Percentiles rank a stretch among this genome's conserved stretches.
Conservation (phyloP, 1,140 invertebrate species). For the Formica selysi region DNA sequence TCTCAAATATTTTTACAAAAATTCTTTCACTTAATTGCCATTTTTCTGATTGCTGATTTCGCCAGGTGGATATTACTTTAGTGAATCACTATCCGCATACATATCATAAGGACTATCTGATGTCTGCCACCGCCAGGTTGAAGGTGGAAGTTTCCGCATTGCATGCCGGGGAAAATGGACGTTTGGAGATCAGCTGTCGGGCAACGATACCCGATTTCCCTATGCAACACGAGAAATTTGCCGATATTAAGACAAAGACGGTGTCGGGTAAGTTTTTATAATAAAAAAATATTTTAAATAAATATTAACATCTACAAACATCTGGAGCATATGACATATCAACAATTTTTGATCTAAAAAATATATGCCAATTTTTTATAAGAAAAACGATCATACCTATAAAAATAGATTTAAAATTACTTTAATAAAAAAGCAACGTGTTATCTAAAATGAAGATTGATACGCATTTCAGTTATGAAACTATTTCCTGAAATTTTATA, state of each 20-base stretch:
- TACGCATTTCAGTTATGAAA: not conserved
- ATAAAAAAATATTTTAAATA: not conserved
- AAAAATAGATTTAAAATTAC: not conserved
- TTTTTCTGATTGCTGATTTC: slow-evolving; percentile 25
- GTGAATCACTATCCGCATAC: slow-evolving; percentile 79
- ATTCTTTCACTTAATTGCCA: not conserved
- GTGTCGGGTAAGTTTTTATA: slow-evolving; percentile 87
- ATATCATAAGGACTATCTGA: slow-evolving; percentile 74
- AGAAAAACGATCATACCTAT: not conserved
- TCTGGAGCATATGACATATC: not conserved
- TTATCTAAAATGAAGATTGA: slow-evolving; percentile 4
- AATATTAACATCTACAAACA: not conserved
- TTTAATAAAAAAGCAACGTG: not conserved
- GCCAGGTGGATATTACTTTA: slow-evolving; percentile 79
- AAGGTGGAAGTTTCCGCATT: slow-evolving; percentile 89
- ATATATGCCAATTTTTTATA: not conserved
- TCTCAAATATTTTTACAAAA: not conserved
- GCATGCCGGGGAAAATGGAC: slow-evolving; percentile 89
- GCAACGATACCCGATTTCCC: slow-evolving; percentile 91
- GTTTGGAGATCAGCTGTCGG: slow-evolving; percentile 90
- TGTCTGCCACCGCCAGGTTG: slow-evolving; percentile 84
- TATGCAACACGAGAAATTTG: slow-evolving; percentile 88
- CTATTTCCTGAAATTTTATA: not conserved
- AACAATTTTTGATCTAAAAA: not conserved
- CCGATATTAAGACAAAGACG: slow-evolving; percentile 89